A percentile compares a stretch with the other conserved stretches of the same genome.
Evolutionary conservation across 2,888 invertebrate genomes (phyloP).

Genomic region (Idaea aversata): DNA sequence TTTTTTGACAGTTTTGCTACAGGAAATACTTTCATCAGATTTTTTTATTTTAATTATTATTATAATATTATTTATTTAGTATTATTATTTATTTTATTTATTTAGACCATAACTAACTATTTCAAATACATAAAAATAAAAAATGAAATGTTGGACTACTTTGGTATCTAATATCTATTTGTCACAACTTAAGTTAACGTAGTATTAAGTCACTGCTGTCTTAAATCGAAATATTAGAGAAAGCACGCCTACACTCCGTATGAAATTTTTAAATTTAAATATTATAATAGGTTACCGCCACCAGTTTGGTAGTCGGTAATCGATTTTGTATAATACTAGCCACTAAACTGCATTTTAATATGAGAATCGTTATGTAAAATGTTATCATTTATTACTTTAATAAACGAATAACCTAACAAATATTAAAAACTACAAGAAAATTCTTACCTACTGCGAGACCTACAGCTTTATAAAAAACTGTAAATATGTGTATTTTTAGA

Average conservation of each 20-base stretch:
- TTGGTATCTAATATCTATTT: neutral
- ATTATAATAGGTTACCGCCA: constrained; percentile 34
- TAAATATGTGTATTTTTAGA: too few relatives aligned
- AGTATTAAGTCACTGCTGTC: constrained; percentile 16
- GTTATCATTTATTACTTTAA: neutral
- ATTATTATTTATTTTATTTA: too few relatives aligned
- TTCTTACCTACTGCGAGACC: too few relatives aligned
- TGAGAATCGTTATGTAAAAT: neutral
- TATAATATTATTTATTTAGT: too few relatives aligned
- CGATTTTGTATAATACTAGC: neutral
- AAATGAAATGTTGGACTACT: too few relatives aligned
- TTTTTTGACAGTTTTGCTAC: too few relatives aligned
- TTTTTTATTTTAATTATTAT: too few relatives aligned
- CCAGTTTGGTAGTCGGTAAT: constrained; percentile 6
- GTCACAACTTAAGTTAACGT: neutral
- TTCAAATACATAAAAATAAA: too few relatives aligned
- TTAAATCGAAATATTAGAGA: constrained; percentile 23
- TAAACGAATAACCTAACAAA: neutral
- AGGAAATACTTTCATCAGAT: too few relatives aligned
- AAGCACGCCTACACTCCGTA: constrained; percentile 25
- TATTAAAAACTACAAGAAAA: neutral
- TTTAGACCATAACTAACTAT: too few relatives aligned
- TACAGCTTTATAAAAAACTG: too few relatives aligned
- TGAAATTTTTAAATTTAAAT: constrained; percentile 38
- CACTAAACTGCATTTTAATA: neutral